Evolutionary conservation across 2,797 vertebrate species (phyloP), one percentile per base, ranked within the genome.

Genomic region (Zalophus californianus): DNA sequence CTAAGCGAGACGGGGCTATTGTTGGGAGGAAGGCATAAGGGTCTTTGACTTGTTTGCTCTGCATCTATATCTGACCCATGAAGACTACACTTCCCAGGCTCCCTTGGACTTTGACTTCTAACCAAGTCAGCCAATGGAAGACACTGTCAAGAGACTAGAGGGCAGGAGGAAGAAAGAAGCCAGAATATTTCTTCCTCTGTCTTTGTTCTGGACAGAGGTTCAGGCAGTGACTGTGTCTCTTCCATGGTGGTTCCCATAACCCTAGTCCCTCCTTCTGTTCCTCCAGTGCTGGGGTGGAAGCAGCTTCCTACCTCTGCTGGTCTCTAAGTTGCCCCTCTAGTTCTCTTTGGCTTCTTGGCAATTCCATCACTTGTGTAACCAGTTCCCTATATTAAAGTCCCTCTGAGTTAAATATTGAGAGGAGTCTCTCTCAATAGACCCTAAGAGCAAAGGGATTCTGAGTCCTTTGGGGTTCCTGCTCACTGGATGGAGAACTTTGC

Each of bases 51-150:
- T 20, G 11, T 85, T 38, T 48, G 78, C 79, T 75, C 66, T 86
- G 13, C 41, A 15, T 0, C 70, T 84, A 0, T 64, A 64, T 29
- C 58, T 29, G 56, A 77, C 14, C 48, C 48, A 41, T 12, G 1
- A 83, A 82, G 77, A 88, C 58, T 92, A 85, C 85, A 92, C 68
- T 77, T 96, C 96, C 97, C 93, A 93, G 78, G 12, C 21, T 62
- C 32, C 82, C 62, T 91, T 94, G 78, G 35, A 48, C 54, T 41
- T 54, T 84, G 91, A 72, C 15, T 56, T 86, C 78, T 56, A 56
- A 50, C 27, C 9, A 56, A 9, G 38, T 83, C 35, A 38, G 27
- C 83, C 95, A 77, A 44, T 77, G 25, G 44, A 12, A 84, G 54
- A 25, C 16, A 38, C 25, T 27, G 3, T 68, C 21, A 85, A 66